Evolutionary conservation across 1,140 invertebrate genomes (phyloP).

Genomic region (Ceratoteleas bidentatus): DNA sequence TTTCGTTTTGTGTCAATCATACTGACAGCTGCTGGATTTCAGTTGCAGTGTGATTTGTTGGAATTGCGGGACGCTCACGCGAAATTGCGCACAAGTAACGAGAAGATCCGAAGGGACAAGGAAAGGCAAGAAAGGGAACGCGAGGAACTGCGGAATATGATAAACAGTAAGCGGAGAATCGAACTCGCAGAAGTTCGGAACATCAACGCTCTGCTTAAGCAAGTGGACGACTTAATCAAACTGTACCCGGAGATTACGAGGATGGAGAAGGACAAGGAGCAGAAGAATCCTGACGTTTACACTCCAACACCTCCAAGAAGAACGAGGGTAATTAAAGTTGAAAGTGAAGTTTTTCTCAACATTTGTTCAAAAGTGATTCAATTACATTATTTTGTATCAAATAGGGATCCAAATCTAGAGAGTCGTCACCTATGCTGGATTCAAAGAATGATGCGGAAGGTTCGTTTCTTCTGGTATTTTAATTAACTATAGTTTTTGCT

Average conservation of each 20-base stretch:
- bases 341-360: too few relatives aligned
- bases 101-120: slow-evolving; percentile 92
- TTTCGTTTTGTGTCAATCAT: too few relatives aligned
- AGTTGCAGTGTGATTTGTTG: slow-evolving; percentile 93
- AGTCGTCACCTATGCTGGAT: too few relatives aligned
- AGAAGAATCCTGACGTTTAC: slow-evolving; percentile 71
- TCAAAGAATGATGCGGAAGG: too few relatives aligned
- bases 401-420: too few relatives aligned
- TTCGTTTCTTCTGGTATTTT: too few relatives aligned
- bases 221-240: slow-evolving; percentile 89
- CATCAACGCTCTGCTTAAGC: slow-evolving; percentile 86
- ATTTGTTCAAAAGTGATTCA: too few relatives aligned
- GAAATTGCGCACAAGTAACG: slow-evolving; percentile 94
- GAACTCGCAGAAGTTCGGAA: slow-evolving; percentile 86
- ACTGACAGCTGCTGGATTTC: slow-evolving; percentile 51
- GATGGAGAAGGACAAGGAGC: slow-evolving; percentile 58
- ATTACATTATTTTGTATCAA: too few relatives aligned
- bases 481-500: background rate
- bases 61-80: slow-evolving; percentile 95
- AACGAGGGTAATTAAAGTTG: slow-evolving; percentile 76
- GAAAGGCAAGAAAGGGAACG: slow-evolving; percentile 91
- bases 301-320: slow-evolving; percentile 83
- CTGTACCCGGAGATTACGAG: slow-evolving; percentile 85
- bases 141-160: slow-evolving; percentile 84
- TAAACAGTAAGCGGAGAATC: slow-evolving; percentile 80